Evolutionary conservation across 2,888 invertebrate species (phyloP).

Genomic region (Blastobasis lacticolella): DNA sequence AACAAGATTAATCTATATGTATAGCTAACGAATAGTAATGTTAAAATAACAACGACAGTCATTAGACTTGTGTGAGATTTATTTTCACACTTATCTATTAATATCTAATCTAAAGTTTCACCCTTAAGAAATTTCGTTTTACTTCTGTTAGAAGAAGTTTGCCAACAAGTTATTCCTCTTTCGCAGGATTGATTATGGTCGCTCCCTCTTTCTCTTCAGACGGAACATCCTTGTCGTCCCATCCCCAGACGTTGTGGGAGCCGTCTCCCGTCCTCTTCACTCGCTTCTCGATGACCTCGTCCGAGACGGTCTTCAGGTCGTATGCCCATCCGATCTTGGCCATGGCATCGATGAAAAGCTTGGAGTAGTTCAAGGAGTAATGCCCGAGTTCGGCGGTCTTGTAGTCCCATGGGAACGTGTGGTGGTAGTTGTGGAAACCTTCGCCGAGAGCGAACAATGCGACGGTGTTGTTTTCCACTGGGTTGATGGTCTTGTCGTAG

Average conservation of each 20-base stretch:
- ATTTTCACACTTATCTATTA: too few species aligned
- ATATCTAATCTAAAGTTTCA: too few species aligned
- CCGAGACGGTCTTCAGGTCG: conserved; percentile 86
- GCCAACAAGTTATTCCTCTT: not conserved
- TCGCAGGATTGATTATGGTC: conserved; percentile 27
- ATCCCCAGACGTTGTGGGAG: conserved; percentile 82
- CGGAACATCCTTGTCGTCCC: conserved; percentile 75
- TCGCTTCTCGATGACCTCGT: conserved; percentile 79
- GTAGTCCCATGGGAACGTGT: conserved; percentile 90
- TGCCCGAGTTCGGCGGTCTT: conserved; percentile 85
- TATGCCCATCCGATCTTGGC: conserved; percentile 90
- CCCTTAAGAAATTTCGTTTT: too few species aligned
- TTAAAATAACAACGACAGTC: too few species aligned
- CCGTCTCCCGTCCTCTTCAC: conserved; percentile 85
- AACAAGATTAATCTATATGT: too few species aligned
- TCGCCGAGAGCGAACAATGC: conserved; percentile 80
- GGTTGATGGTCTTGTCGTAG: conserved; percentile 83
- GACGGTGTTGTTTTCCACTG: conserved; percentile 80
- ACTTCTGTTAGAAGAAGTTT: too few species aligned
- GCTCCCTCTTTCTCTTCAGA: conserved; percentile 30
- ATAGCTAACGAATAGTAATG: too few species aligned
- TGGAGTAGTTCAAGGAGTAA: conserved; percentile 81
- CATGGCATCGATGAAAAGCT: conserved; percentile 85
- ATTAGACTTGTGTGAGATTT: too few species aligned
- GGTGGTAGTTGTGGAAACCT: conserved; percentile 93